A percentile compares a stretch with the other conserved stretches of the same genome.
phyloP scores from a whole-genome alignment of 2,888 invertebrate genomes.

The Carpatolechia fugitivella region DNA sequence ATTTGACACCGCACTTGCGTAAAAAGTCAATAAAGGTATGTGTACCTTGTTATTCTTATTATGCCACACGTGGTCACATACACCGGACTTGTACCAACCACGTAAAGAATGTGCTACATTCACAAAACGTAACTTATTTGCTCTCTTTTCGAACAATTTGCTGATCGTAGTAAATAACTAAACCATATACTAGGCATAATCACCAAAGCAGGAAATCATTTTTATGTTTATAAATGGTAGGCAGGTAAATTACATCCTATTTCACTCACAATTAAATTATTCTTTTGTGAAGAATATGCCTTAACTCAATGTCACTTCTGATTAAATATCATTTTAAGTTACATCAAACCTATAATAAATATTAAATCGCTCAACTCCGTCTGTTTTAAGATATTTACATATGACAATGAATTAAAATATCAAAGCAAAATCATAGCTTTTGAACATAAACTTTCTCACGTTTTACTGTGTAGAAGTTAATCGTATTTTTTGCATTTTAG shows the following conservation, averaged over 20 bases:
- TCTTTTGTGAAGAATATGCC: too few relatives aligned
- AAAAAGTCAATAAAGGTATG: constrained; percentile 30
- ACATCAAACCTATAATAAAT: too few relatives aligned
- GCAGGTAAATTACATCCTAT: too few relatives aligned
- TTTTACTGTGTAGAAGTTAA: not conserved
- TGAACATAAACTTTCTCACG: not conserved
- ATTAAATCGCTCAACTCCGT: too few relatives aligned
- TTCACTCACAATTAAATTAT: too few relatives aligned
- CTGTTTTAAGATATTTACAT: too few relatives aligned
- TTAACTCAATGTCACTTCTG: too few relatives aligned
- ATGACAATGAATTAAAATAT: not conserved
- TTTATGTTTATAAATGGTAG: too few relatives aligned
- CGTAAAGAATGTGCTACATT: constrained; percentile 27
- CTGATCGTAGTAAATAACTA: too few relatives aligned
- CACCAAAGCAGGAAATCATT: too few relatives aligned
- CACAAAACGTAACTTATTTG: not conserved
- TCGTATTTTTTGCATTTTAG: not conserved
- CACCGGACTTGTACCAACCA: not conserved
- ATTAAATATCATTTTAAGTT: too few relatives aligned
- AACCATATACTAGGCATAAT: too few relatives aligned
- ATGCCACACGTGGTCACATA: constrained; percentile 15
- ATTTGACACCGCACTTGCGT: constrained; percentile 34
- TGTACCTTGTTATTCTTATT: constrained; percentile 15
- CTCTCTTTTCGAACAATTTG: not conserved
- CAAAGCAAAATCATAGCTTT: not conserved